These are phyloP conservation scores for Mythimna albipuncta DNA, from an alignment of 2,888 invertebrate species.

Conservation along the genomic window DNA sequence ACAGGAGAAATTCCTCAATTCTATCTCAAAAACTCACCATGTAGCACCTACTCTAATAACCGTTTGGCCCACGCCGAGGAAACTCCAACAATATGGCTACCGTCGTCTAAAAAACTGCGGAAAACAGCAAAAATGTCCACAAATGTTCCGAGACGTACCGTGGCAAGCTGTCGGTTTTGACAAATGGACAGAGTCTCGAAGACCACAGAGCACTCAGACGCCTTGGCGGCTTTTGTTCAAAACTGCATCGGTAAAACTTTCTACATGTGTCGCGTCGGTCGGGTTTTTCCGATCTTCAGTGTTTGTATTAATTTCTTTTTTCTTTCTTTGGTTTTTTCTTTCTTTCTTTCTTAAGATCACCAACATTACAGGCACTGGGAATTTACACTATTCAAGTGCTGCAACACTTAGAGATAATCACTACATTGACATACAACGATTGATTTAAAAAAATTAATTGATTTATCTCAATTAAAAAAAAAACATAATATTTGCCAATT, in stretches of 20 bases:
- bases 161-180: constrained; percentile 71
- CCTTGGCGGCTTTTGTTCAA: neutral
- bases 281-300: neutral
- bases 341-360: no score
- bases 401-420: no score
- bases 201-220: neutral
- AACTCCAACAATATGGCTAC: constrained; percentile 27
- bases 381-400: no score
- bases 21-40: constrained; percentile 7
- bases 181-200: constrained; percentile 67
- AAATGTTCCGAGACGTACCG: constrained; percentile 49
- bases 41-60: constrained; percentile 4
- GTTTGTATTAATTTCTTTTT: no score
- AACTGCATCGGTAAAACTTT: neutral
- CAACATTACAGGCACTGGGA: no score
- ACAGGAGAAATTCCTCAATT: neutral
- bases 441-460: no score
- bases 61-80: neutral
- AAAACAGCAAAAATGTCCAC: constrained; percentile 59
- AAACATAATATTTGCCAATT: no score
- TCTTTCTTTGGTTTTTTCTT: no score
- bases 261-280: neutral
- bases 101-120: constrained; percentile 44
- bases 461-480: no score
- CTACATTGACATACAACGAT: no score